phyloP scores from a whole-genome alignment of 1,140 invertebrate genomes.

The Bombus ignitus region DNA sequence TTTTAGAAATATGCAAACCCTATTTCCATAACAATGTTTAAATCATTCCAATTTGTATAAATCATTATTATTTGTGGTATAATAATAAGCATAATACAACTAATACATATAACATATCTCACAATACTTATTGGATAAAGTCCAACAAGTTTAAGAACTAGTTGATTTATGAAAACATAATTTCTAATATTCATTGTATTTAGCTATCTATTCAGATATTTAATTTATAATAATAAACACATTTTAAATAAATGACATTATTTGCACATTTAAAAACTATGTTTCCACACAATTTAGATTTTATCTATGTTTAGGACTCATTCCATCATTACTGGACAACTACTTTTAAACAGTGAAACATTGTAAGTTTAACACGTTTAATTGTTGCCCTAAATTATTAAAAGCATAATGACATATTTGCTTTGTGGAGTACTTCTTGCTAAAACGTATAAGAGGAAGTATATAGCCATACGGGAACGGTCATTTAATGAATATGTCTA shows the following conservation, averaged over 20 bases:
- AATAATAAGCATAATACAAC: constrained; percentile 65
- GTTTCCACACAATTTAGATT: background rate
- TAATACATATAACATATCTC: constrained; percentile 58
- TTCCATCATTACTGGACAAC: background rate
- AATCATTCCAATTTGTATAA: constrained; percentile 56
- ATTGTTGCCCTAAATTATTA: constrained; percentile 40
- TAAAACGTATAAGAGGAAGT: background rate
- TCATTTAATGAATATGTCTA: constrained; percentile 23
- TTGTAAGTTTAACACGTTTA: constrained; percentile 19
- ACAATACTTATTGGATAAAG: constrained; percentile 66
- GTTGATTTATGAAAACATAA: constrained; percentile 63
- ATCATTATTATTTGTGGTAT: constrained; percentile 65
- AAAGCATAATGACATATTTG: constrained; percentile 22
- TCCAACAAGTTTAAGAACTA: constrained; percentile 67
- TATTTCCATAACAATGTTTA: constrained; percentile 65
- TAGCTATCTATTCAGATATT: constrained; percentile 17
- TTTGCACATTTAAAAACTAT: no score
- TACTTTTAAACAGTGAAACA: constrained; percentile 13
- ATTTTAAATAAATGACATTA: background rate
- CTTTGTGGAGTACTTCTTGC: constrained; percentile 18
- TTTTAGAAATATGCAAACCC: constrained; percentile 53
- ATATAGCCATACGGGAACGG: background rate
- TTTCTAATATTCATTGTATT: constrained; percentile 59
- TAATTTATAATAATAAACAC: background rate
- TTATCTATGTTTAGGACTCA: background rate